These are phyloP conservation scores for Zingel zingel DNA, from an alignment of 2,113 vertebrate species.

Conservation along the genomic window DNA sequence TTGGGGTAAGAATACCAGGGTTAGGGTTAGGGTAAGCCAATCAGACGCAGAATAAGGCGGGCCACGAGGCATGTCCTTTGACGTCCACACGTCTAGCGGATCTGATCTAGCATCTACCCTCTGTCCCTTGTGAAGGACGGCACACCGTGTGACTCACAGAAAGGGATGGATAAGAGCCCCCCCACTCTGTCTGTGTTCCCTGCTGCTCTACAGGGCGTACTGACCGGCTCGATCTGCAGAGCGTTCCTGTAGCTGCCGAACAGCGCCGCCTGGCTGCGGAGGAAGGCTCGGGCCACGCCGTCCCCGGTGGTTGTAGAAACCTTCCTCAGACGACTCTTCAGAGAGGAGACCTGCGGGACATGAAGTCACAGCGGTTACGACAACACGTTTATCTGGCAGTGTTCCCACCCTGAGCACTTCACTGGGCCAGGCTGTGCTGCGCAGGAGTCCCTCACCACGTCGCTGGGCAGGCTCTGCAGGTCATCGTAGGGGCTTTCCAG, in stretches of 20 bases:
- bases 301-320: slow-evolving; percentile 94
- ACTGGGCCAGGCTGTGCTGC: background rate
- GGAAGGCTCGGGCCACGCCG: slow-evolving; percentile 94
- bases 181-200: no score
- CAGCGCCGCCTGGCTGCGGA: slow-evolving; percentile 94
- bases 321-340: slow-evolving; percentile 96
- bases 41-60: no score
- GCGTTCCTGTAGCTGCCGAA: slow-evolving; percentile 97
- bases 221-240: slow-evolving; percentile 94
- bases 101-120: no score
- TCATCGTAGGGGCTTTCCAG: slow-evolving; percentile 96
- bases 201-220: slow-evolving; percentile 54
- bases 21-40: no score
- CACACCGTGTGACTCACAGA: no score
- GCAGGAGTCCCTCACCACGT: slow-evolving; percentile 88
- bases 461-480: slow-evolving; percentile 95
- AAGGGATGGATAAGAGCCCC: no score
- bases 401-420: no score
- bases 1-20: no score
- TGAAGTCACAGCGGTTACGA: background rate
- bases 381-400: background rate
- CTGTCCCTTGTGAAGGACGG: no score
- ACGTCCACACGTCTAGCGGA: no score
- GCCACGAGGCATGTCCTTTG: no score
- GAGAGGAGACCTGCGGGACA: slow-evolving; percentile 88